phyloP scores from a whole-genome alignment of 2,113 vertebrate genomes.

The Corynorhinus townsendii region DNA sequence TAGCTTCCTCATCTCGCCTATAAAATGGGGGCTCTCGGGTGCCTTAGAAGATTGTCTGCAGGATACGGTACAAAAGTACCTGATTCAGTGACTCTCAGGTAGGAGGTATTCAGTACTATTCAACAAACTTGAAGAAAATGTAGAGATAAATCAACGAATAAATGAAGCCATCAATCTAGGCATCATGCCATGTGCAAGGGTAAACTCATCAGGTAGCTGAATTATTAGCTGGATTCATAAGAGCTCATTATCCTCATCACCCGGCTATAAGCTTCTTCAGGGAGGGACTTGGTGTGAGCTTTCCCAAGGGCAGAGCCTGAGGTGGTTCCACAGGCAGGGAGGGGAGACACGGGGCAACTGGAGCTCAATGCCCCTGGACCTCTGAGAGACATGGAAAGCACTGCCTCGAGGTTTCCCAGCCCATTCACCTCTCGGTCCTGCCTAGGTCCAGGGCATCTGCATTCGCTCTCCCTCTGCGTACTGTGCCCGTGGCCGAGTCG shows the following conservation, averaged over 20 bases:
- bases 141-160: not conserved
- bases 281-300: not conserved
- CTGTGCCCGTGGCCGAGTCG: not conserved
- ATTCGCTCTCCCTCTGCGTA: not conserved
- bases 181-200: not conserved
- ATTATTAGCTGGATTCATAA: not conserved
- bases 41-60: not conserved
- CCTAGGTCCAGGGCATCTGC: not conserved
- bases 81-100: not conserved
- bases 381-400: not conserved
- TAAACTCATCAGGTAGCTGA: not conserved
- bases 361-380: not conserved
- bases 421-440: not conserved
- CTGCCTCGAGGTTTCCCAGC: fast-evolving
- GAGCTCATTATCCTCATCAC: not conserved
- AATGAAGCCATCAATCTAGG: not conserved
- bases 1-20: not conserved
- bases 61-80: not conserved
- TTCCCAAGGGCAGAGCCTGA: not conserved
- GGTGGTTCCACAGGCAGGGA: not conserved
- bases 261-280: not conserved
- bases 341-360: fast-evolving
- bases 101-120: not conserved
- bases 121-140: not conserved
- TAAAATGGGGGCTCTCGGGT: not conserved